Conservation (phyloP, 2,797 vertebrate genomes). For the Mus minutoides region DNA sequence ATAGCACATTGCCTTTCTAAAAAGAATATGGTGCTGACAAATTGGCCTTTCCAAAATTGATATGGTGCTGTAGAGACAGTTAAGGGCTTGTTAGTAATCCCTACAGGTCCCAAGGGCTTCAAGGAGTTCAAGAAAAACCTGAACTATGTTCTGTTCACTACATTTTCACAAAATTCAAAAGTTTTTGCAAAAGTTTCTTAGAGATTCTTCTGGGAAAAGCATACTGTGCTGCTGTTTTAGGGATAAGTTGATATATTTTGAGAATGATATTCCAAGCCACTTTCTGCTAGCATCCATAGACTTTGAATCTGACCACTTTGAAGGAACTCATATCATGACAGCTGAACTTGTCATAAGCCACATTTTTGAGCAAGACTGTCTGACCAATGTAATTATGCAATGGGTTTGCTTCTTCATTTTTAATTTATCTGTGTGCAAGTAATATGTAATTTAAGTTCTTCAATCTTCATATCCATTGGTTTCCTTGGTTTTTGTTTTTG, state of each 20-base stretch:
- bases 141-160: slow-evolving; percentile 26
- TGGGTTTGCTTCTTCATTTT: slow-evolving; percentile 53
- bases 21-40: slow-evolving; percentile 49
- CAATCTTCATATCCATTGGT: not conserved
- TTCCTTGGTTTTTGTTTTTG: not conserved
- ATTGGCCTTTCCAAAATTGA: slow-evolving; percentile 71
- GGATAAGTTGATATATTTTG: slow-evolving; percentile 28
- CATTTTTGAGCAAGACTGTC: slow-evolving; percentile 62
- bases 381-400: slow-evolving; percentile 79
- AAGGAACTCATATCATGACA: slow-evolving; percentile 64
- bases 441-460: not conserved
- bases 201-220: slow-evolving; percentile 61
- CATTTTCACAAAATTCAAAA: slow-evolving; percentile 69
- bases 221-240: slow-evolving; percentile 23
- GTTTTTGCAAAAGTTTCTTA: slow-evolving; percentile 61
- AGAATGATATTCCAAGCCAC: slow-evolving; percentile 42
- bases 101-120: slow-evolving; percentile 26
- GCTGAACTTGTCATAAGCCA: slow-evolving; percentile 59
- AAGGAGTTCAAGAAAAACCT: slow-evolving; percentile 53
- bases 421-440: not conserved
- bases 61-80: not conserved
- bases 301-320: slow-evolving; percentile 67
- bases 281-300: slow-evolving; percentile 21
- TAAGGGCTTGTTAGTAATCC: slow-evolving; percentile 61
- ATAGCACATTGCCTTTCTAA: not conserved